Percentiles rank a stretch among this genome's conserved stretches.
These are phyloP conservation scores for Fulmarus glacialis DNA, from an alignment of 2,113 vertebrate genomes.

Conservation along the genomic window DNA sequence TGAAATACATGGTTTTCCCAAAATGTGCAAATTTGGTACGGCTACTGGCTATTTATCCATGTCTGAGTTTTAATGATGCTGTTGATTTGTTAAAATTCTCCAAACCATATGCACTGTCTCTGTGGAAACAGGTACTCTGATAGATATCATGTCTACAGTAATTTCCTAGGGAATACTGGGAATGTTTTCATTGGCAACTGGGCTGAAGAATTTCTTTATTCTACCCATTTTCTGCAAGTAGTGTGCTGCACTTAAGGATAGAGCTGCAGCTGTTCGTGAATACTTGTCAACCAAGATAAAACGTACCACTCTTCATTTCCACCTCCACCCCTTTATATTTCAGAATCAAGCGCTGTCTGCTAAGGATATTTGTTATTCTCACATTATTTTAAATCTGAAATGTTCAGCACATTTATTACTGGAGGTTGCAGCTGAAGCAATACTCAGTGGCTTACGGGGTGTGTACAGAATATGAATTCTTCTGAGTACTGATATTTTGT, in stretches of 20 bases:
- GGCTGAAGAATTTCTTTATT: neutral
- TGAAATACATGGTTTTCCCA: rapidly evolving
- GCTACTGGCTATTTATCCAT: neutral
- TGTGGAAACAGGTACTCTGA: neutral
- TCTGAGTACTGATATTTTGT: neutral
- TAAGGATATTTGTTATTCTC: neutral
- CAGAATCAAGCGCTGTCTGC: neutral
- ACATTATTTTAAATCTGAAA: neutral
- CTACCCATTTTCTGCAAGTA: neutral
- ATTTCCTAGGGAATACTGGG: neutral
- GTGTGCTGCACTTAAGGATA: neutral
- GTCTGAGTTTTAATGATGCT: neutral
- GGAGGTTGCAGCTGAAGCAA: neutral
- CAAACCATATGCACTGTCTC: neutral
- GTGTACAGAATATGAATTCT: neutral
- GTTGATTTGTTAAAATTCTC: neutral
- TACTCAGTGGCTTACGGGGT: neutral
- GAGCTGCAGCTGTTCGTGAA: neutral
- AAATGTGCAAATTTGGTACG: neutral
- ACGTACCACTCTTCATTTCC: neutral
- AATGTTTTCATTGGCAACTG: neutral
- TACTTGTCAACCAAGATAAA: neutral
- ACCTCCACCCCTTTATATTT: neutral
- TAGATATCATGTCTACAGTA: rapidly evolving
- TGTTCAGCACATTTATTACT: neutral